Evolutionary conservation across 2,113 vertebrate genomes (phyloP).

Genomic region (Cyprinodon tularosa): DNA sequence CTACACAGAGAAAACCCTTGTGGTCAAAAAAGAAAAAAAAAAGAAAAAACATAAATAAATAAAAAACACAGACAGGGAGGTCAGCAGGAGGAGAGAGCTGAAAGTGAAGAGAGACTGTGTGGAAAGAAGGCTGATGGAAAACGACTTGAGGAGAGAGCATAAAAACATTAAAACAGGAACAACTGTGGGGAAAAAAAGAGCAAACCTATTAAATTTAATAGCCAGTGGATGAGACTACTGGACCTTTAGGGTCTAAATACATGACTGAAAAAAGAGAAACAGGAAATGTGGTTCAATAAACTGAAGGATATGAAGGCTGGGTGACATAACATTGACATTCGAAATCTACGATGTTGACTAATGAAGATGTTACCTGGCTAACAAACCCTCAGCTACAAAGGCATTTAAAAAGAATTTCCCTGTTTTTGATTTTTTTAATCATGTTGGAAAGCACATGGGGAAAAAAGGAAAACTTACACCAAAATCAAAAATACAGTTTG

Average conservation of each 20-base stretch:
- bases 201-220: constrained; percentile 2
- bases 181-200: background rate
- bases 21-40: constrained; percentile 37
- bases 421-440: background rate
- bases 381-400: no score
- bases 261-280: background rate
- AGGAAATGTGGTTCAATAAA: background rate
- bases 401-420: background rate
- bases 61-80: constrained; percentile 34
- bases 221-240: constrained; percentile 1
- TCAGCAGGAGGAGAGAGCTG: constrained; percentile 24
- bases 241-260: constrained; percentile 15
- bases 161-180: constrained; percentile 1
- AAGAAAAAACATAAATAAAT: background rate
- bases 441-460: background rate
- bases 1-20: constrained; percentile 68
- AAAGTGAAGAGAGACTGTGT: constrained; percentile 36
- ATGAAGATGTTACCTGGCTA: no score
- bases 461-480: no score
- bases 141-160: constrained; percentile 21
- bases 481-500: background rate
- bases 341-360: background rate
- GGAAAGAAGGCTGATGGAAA: constrained; percentile 36
- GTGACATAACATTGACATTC: background rate
- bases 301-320: background rate